phyloP scores from a whole-genome alignment of 2,113 vertebrate genomes.

The Carassius auratus region DNA sequence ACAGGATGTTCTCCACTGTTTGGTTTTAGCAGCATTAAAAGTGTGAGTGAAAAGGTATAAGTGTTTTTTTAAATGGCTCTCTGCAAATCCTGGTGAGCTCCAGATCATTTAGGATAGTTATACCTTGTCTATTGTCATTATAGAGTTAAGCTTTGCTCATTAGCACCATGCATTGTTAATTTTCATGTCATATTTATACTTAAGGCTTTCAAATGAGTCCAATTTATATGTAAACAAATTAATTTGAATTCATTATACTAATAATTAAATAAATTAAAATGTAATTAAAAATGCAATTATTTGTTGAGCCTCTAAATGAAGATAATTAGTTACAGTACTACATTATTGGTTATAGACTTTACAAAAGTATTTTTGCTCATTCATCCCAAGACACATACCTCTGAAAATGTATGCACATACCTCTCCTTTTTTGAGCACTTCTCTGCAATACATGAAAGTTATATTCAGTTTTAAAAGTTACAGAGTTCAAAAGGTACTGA shows the following conservation, averaged over 20 bases:
- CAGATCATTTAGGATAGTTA: not conserved
- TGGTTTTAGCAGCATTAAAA: slow-evolving; percentile 6
- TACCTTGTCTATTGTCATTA: not conserved
- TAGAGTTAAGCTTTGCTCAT: not conserved
- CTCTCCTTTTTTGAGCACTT: not conserved
- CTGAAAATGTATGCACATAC: not conserved
- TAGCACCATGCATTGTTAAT: not conserved
- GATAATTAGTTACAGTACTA: no score
- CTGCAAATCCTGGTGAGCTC: not conserved
- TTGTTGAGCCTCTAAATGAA: no score
- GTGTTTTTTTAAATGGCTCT: slow-evolving; percentile 1
- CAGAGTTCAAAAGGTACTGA: not conserved
- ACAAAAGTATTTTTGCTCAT: not conserved
- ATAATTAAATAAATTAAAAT: not conserved
- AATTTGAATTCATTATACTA: no score
- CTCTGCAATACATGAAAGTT: not conserved
- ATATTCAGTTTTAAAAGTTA: not conserved
- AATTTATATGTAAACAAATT: no score
- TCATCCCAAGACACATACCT: not conserved
- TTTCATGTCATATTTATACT: not conserved
- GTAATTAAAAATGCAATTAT: not conserved
- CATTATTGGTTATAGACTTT: not conserved
- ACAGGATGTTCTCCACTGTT: slow-evolving; percentile 6
- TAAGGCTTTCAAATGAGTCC: not conserved
- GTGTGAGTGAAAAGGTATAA: not conserved